These are phyloP conservation scores for Trichoplusia ni DNA, from an alignment of 1,140 invertebrate species.

Conservation along the genomic window DNA sequence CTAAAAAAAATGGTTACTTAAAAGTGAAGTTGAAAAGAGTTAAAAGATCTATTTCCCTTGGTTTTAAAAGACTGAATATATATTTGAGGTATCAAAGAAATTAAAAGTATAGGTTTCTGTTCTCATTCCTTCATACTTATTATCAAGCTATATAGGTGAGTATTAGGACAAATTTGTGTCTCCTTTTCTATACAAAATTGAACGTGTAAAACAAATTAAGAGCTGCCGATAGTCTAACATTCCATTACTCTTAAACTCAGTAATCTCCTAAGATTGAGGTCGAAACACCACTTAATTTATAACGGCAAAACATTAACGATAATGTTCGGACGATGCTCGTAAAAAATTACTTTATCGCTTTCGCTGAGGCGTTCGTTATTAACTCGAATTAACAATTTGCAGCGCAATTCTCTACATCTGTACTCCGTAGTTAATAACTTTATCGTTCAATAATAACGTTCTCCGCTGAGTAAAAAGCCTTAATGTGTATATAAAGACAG, in stretches of 20 bases:
- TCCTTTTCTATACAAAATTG: background rate
- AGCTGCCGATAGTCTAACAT: background rate
- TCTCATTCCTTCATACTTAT: too few species aligned
- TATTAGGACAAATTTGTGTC: background rate
- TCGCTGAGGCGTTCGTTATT: slow-evolving; percentile 58
- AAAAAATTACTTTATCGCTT: slow-evolving; percentile 65
- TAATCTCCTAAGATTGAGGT: slow-evolving; percentile 42
- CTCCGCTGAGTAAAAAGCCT: slow-evolving; percentile 52
- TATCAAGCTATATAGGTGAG: too few species aligned
- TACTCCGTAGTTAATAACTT: slow-evolving; percentile 65
- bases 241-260: slow-evolving; percentile 23
- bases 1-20: too few species aligned
- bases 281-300: slow-evolving; percentile 62
- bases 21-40: too few species aligned
- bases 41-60: too few species aligned
- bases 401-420: slow-evolving; percentile 62
- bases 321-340: slow-evolving; percentile 56
- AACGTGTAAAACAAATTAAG: background rate
- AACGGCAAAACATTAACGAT: slow-evolving; percentile 64
- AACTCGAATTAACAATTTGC: slow-evolving; percentile 72
- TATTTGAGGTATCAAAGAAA: too few species aligned
- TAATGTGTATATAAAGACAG: slow-evolving; percentile 51
- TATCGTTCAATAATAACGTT: slow-evolving; percentile 65
- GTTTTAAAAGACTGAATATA: too few species aligned
- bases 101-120: too few species aligned